Conservation (phyloP, 1,140 invertebrate species). For the Drosophila yakuba region DNA sequence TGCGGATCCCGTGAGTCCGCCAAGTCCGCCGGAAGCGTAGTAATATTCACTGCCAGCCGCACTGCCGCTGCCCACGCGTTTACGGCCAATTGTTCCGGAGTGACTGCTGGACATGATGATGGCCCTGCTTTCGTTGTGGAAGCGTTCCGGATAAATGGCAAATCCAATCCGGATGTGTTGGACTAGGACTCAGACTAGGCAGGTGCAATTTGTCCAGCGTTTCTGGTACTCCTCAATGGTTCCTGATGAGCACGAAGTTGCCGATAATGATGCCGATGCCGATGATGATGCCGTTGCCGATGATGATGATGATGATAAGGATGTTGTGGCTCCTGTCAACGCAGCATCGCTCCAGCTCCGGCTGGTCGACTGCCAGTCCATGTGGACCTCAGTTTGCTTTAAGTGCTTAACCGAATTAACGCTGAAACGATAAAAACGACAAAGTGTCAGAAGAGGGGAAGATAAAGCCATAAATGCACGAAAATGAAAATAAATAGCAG, state of each 20-base stretch:
- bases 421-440: conserved; percentile 82
- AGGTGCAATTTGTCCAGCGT: conserved; percentile 2
- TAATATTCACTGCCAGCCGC: conserved; percentile 78
- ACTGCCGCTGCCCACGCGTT: conserved; percentile 79
- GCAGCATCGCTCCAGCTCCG: conserved; percentile 19
- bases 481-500: conserved; percentile 82
- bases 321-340: conserved; percentile 12
- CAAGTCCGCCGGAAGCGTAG: conserved; percentile 47
- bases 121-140: too few species aligned
- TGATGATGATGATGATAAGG: background rate
- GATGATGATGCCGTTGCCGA: background rate
- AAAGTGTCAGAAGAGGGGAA: conserved; percentile 68
- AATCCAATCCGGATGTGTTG: too few species aligned
- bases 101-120: conserved; percentile 76
- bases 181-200: conserved; percentile 1
- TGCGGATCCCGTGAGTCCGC: background rate
- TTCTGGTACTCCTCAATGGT: too few species aligned
- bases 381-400: conserved; percentile 43
- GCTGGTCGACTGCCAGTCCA: conserved; percentile 18
- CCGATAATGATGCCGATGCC: background rate
- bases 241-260: too few species aligned
- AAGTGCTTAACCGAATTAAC: conserved; percentile 82
- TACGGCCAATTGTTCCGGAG: conserved; percentile 84
- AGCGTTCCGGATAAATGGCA: too few species aligned
- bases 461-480: conserved; percentile 79